A percentile compares a stretch with the other conserved stretches of the same genome.
phyloP scores from a whole-genome alignment of 2,797 vertebrate species.

The Rhodeus uyekii region DNA sequence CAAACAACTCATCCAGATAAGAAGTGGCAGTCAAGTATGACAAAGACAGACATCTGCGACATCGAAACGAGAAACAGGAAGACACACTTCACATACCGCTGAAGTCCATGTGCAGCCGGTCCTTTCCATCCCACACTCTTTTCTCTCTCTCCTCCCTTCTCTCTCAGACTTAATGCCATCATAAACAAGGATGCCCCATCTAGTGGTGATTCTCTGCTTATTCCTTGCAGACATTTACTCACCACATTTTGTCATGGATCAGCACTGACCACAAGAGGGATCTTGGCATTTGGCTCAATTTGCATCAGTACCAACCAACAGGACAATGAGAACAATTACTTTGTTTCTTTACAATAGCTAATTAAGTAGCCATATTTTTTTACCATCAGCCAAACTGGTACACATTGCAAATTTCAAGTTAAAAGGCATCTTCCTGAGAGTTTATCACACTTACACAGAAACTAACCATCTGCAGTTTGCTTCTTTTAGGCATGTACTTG shows the following conservation, averaged over 20 bases:
- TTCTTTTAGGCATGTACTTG: background rate
- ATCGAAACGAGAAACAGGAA: conserved; percentile 36
- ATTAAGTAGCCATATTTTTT: background rate
- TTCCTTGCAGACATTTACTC: background rate
- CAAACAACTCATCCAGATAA: conserved; percentile 47
- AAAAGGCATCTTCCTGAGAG: background rate
- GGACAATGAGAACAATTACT: background rate
- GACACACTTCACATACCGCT: conserved; percentile 57
- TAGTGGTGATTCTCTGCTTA: conserved; percentile 68
- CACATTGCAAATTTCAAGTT: background rate
- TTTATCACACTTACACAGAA: background rate
- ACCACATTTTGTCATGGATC: background rate
- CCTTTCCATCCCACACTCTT: conserved; percentile 43
- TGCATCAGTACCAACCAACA: background rate
- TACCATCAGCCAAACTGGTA: background rate
- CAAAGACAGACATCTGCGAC: background rate
- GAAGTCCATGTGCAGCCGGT: conserved; percentile 67
- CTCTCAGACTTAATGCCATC: conserved; percentile 34
- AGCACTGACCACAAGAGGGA: background rate
- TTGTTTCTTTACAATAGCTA: background rate
- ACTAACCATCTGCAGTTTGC: background rate
- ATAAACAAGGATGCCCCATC: conserved; percentile 74
- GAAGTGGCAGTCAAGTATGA: background rate
- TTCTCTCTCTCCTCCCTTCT: conserved; percentile 51
- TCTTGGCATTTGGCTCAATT: background rate